Evolutionary conservation across 2,113 vertebrate genomes (phyloP), one percentile per base, ranked within the genome.

Genomic region (Acrocephalus kingi): DNA sequence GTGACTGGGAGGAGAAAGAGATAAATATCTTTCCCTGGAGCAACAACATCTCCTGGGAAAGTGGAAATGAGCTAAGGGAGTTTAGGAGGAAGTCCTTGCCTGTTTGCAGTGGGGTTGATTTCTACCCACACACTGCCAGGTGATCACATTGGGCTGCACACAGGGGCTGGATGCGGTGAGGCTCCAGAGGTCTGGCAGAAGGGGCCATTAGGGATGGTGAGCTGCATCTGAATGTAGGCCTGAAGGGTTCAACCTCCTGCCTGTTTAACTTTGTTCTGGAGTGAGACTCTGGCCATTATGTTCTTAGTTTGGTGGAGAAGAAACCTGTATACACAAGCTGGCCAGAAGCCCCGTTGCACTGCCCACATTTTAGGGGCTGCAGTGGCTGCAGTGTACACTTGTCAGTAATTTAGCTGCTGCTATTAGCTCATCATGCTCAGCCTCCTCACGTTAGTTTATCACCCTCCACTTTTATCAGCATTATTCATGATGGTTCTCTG

Each of bases 401-500:
- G 45, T 35, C 5, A 4, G n/a, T 51, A 74, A 66, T 55, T 76
- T 62, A 73, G 55, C 68, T 80, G 51, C 46, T 92, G 45, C 49
- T 62, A 3, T 72, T 62, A 66, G n/a, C 15, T 92, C 17, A 52
- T 24, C 24, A 31, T 66, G 58, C 49, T 93, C 28, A 92, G 51
- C 33, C 51, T 97, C 51, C 46, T 8, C 4, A 3, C 2, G 0
- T 74, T 41, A 35, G 46, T 74, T 92, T 52, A 39, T 71, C 46
- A 64, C 4, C 33, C 59, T 86, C 45, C 25, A 31, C n/a, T 87
- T 82, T 45, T 31, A 64, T 64, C 31, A 15, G 35, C 15, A 8
- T 79, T 95, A 43, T 59, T 80, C n/a, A 24, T 74, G 39, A 15
- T 58, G 37, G 41, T n/a, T 90, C 62, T 94, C 73, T 76, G 19